Percentiles rank a stretch among this genome's conserved stretches.
These are phyloP conservation scores for Ageneiosus marmoratus DNA, from an alignment of 2,113 vertebrate species.

Conservation along the genomic window DNA sequence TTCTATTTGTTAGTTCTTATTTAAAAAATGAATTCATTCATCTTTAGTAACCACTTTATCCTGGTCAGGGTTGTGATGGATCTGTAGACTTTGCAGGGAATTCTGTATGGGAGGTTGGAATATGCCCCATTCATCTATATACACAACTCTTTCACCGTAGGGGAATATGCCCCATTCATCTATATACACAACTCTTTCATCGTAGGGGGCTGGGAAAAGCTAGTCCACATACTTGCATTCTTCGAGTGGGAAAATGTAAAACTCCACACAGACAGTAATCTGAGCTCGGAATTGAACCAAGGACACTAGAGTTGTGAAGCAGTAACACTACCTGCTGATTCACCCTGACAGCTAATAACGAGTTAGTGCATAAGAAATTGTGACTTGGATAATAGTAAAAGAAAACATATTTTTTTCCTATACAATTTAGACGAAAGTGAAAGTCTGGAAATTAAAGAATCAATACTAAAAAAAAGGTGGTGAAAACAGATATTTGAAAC, in stretches of 20 bases:
- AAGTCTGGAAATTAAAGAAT: not conserved
- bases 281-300: not conserved
- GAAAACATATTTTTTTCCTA: not conserved
- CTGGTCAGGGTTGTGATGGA: not conserved
- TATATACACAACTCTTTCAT: not conserved
- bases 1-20: not conserved
- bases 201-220: not conserved
- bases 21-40: not conserved
- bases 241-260: not conserved
- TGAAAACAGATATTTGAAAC: not conserved
- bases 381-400: not conserved
- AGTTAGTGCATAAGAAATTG: not conserved
- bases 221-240: not conserved
- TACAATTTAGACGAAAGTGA: not conserved
- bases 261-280: too few species aligned
- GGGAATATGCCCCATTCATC: too few species aligned
- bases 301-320: not conserved
- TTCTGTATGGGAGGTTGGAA: not conserved
- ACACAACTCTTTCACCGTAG: too few species aligned
- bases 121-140: not conserved
- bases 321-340: not conserved
- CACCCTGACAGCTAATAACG: not conserved
- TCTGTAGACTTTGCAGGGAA: not conserved
- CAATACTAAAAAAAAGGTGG: not conserved
- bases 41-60: not conserved